Base-by-base conservation (phyloP, 1,140 invertebrate species). In the Trialeurodes vaporariorum region DNA sequence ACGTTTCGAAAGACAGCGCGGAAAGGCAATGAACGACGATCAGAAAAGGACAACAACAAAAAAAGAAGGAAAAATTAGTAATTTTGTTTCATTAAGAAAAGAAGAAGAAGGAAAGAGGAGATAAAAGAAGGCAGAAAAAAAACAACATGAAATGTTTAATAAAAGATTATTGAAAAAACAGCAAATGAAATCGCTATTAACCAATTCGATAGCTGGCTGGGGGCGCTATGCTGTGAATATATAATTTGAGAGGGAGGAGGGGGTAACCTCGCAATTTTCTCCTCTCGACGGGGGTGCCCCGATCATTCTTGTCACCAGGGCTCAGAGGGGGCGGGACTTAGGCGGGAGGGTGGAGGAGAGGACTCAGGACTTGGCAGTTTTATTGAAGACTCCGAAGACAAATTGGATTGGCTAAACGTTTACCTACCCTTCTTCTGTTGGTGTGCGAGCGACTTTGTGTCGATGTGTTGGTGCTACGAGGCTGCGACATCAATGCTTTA, bases 121-220 rank as follows among this genome's bases (percentile, higher is more conserved):
- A 9, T 49, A n/a, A n/a, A n/a, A n/a, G n/a, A 49, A 49, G 34
- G 34, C 5, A 49, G 34, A 17, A 17, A 49, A 9, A 49, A 49
- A 49, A 49, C 5, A 49, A 49, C 34, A 49, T 17, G 34, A 49
- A 49, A 9, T 49, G 34, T 49, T 49, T 49, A 49, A 49, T 49
- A 49, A 49, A 49, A 49, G 34, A 49, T 49, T 49, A 49, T 49
- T 49, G 34, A 49, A 49, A 49, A 49, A 49, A 49, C n/a, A 49
- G 34, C 34, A 49, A 49, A 49, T 49, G 34, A 49, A 49, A 49
- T 49, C 34, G 34, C 34, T 49, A 49, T 49, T 49, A 49, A 49
- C 34, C 5, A 49, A 49, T 49, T 17, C 34, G 34, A 49, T 49
- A 5, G 34, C 34, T 49, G 34, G 17, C 34, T 49, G 17, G 34